Conservation (phyloP, 2,888 invertebrate genomes). For the Trissolcus brochymenae region DNA sequence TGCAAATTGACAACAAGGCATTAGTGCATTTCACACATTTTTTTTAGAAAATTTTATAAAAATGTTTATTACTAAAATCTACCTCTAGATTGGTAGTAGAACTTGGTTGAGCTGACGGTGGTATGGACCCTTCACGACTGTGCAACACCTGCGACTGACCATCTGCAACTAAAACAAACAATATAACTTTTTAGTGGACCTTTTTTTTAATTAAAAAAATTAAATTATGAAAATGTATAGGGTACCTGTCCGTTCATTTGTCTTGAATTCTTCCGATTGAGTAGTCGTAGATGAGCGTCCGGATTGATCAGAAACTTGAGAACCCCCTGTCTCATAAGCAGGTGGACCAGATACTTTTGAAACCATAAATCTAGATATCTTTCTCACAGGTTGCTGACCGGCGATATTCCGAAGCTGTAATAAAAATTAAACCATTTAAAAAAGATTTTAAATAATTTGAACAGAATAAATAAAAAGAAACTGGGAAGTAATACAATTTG, state of each 20-base stretch:
- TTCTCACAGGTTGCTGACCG: slow-evolving; percentile 79
- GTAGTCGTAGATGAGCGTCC: slow-evolving; percentile 35
- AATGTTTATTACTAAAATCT: slow-evolving; percentile 23
- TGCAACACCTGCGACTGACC: slow-evolving; percentile 64
- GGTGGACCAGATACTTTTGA: slow-evolving; percentile 75
- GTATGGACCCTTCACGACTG: slow-evolving; percentile 71
- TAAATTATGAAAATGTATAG: neutral
- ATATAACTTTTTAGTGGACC: neutral
- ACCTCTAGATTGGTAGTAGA: slow-evolving; percentile 64
- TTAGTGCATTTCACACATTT: neutral
- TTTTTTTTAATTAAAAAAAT: neutral
- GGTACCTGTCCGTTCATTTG: slow-evolving; percentile 37
- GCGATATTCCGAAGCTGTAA: slow-evolving; percentile 59
- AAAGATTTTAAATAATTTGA: too few species aligned
- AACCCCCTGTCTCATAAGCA: slow-evolving; percentile 55
- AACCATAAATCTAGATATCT: slow-evolving; percentile 89
- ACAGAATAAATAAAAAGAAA: neutral
- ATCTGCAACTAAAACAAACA: slow-evolving; percentile 8
- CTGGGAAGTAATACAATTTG: neutral
- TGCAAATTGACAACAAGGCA: slow-evolving; percentile 41
- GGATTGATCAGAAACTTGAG: slow-evolving; percentile 49
- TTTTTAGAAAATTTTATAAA: too few species aligned
- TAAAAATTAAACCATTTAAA: slow-evolving; percentile 6
- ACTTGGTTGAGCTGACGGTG: slow-evolving; percentile 64
- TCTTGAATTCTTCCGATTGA: slow-evolving; percentile 41